Conservation (phyloP, 2,797 vertebrate genomes). For the Cynopterus sphinx region DNA sequence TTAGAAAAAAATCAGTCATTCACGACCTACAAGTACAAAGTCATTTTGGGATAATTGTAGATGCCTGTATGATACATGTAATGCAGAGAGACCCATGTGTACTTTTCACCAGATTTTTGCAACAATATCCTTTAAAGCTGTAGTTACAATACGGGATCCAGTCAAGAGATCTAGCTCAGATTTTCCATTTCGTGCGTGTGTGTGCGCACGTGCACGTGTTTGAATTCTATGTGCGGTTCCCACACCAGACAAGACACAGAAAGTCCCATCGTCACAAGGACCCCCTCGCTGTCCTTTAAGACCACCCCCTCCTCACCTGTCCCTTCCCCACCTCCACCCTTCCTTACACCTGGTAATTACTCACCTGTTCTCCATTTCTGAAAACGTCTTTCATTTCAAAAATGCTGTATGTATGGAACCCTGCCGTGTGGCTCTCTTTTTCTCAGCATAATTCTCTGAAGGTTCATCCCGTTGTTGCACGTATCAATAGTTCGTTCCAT, state of each 20-base stretch:
- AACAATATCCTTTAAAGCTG: background rate
- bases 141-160: fast-evolving
- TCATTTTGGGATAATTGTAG: background rate
- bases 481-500: background rate
- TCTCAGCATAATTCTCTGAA: background rate
- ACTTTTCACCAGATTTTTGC: background rate
- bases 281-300: fast-evolving
- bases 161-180: background rate
- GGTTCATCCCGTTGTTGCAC: background rate
- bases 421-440: background rate
- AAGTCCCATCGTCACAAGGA: background rate
- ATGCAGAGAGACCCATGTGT: background rate
- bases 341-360: background rate
- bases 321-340: fast-evolving
- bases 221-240: background rate
- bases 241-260: background rate
- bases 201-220: background rate
- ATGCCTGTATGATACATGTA: background rate
- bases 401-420: background rate
- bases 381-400: background rate
- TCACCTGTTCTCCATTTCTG: background rate
- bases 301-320: fast-evolving
- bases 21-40: background rate
- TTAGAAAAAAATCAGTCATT: background rate
- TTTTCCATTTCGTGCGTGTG: background rate